A percentile compares a stretch with the other conserved stretches of the same genome.
Conservation (phyloP, 1,140 invertebrate species). For the Danaus plexippus region DNA sequence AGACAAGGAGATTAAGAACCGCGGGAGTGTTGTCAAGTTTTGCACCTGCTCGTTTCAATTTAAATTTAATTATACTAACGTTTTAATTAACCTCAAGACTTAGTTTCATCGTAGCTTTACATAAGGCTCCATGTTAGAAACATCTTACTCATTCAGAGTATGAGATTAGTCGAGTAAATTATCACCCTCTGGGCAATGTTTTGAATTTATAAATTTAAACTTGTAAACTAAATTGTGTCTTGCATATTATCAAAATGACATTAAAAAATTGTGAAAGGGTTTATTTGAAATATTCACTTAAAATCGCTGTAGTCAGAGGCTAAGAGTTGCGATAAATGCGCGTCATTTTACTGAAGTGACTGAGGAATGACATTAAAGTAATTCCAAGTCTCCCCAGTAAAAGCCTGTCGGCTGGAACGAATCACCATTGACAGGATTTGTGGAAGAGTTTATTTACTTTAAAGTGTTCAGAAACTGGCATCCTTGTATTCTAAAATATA, state of each 20-base stretch:
- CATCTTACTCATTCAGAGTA: slow-evolving; percentile 11
- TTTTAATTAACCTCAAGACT: slow-evolving; percentile 31
- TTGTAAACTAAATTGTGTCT: no score
- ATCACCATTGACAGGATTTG: slow-evolving; percentile 14
- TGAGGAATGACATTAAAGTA: slow-evolving; percentile 15
- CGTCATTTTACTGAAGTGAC: slow-evolving; percentile 12
- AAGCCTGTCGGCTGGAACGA: slow-evolving; percentile 15
- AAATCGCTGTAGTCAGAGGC: not conserved
- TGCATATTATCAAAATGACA: slow-evolving; percentile 4
- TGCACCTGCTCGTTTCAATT: slow-evolving; percentile 28
- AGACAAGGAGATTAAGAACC: slow-evolving; percentile 16
- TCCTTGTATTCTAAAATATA: no score
- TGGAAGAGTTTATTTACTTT: slow-evolving; percentile 5
- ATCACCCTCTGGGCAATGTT: no score
- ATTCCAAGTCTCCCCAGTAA: slow-evolving; percentile 20
- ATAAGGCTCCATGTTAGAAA: slow-evolving; percentile 11
- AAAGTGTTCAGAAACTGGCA: no score
- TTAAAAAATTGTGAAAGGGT: slow-evolving; percentile 5
- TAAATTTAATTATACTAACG: slow-evolving; percentile 34
- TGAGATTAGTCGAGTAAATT: no score
- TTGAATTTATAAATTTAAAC: no score
- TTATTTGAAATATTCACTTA: slow-evolving; percentile 1
- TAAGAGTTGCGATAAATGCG: slow-evolving; percentile 5
- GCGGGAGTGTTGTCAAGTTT: slow-evolving; percentile 18
- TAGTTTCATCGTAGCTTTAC: slow-evolving; percentile 16